phyloP scores from a whole-genome alignment of 2,888 invertebrate genomes.

The Teinopalpus imperialis region DNA sequence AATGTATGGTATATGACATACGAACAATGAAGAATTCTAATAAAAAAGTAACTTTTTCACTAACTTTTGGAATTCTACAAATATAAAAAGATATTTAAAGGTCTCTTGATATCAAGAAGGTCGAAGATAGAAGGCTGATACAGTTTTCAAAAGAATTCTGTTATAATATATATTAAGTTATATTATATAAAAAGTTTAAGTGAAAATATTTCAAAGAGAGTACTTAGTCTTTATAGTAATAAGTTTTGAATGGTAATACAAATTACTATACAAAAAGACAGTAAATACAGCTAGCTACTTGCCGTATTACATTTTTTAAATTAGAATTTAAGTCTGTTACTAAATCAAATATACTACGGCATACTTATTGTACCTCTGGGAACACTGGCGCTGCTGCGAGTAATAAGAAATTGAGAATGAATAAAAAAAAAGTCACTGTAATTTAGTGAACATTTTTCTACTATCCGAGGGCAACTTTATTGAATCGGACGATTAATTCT shows the following conservation, averaged over 20 bases:
- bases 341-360: slow-evolving; percentile 4
- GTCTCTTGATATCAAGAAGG: too few relatives aligned
- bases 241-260: slow-evolving; percentile 6
- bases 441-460: slow-evolving; percentile 25
- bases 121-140: too few relatives aligned
- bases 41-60: too few relatives aligned
- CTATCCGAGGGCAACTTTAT: slow-evolving; percentile 19
- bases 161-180: too few relatives aligned
- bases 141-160: too few relatives aligned
- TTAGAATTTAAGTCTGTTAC: slow-evolving; percentile 17
- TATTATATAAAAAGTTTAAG: too few relatives aligned
- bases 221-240: too few relatives aligned
- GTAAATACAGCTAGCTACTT: background rate
- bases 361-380: slow-evolving; percentile 20
- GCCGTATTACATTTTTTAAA: slow-evolving; percentile 4
- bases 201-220: too few relatives aligned
- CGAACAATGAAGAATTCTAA: too few relatives aligned
- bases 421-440: slow-evolving; percentile 18
- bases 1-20: too few relatives aligned
- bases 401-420: slow-evolving; percentile 24
- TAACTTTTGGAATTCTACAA: too few relatives aligned
- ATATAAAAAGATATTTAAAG: too few relatives aligned
- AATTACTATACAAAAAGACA: slow-evolving; percentile 10
- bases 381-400: slow-evolving; percentile 7
- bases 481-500: slow-evolving; percentile 23